These are phyloP conservation scores for Hirtodrosophila trivittata DNA, from an alignment of 2,888 invertebrate species.

Conservation along the genomic window DNA sequence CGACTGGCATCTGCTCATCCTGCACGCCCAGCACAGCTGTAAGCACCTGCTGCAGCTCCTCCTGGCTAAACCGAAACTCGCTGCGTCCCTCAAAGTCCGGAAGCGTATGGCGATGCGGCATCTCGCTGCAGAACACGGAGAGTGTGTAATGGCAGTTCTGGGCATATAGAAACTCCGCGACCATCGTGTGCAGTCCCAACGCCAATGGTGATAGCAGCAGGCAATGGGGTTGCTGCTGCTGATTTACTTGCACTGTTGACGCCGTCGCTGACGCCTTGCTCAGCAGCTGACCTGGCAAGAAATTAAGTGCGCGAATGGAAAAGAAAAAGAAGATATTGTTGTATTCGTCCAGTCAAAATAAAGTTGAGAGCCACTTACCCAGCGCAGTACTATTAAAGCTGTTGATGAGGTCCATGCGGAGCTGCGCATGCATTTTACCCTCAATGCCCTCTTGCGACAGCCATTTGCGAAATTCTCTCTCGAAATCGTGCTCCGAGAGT, in stretches of 20 bases:
- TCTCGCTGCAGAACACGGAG: conserved; percentile 83
- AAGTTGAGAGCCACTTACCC: conserved; percentile 72
- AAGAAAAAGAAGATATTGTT: no score
- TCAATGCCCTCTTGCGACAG: conserved; percentile 81
- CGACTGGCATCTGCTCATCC: conserved; percentile 6
- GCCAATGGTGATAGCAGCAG: conserved; percentile 75
- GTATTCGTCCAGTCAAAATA: no score
- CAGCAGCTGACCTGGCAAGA: conserved; percentile 45
- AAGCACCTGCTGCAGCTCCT: conserved; percentile 78
- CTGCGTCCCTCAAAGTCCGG: conserved; percentile 78
- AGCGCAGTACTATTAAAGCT: conserved; percentile 81
- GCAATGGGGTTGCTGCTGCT: background rate
- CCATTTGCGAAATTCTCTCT: conserved; percentile 81
- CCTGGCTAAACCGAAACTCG: conserved; percentile 78
- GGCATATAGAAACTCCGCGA: conserved; percentile 82
- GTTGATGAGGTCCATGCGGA: conserved; percentile 80
- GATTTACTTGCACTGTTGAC: conserved; percentile 13
- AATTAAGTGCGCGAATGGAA: no score
- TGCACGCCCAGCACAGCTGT: conserved; percentile 40
- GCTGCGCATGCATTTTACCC: conserved; percentile 78
- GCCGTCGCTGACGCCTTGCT: conserved; percentile 26
- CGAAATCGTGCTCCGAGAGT: conserved; percentile 81
- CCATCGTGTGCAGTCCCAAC: conserved; percentile 80
- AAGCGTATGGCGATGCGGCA: conserved; percentile 79
- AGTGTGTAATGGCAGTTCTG: conserved; percentile 83